Base-by-base conservation (phyloP, 1,140 invertebrate species). In the Probaryconus sp. region DNA sequence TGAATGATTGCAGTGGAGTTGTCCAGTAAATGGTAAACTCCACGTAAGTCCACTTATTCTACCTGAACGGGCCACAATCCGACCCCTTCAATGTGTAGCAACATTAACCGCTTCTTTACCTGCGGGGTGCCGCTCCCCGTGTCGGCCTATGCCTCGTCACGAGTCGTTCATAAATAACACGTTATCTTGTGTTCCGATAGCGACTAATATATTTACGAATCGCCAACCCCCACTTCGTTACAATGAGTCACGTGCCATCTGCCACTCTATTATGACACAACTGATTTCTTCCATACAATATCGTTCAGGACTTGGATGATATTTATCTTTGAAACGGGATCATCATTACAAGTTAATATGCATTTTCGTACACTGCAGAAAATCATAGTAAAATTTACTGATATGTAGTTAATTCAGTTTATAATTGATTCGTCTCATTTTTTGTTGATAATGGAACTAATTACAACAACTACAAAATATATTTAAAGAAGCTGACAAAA, bases 211-310 rank as follows among this genome's bases (percentile, higher is more conserved):
- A 87, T 86, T 87, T 86, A 87, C 76, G 79, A 83, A 82, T 75
- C 65, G 50, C 42, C 40, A 21, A 61, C 37, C 53, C 67, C 33
- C 17, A 16, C 60, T 45, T 37, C 20, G 10, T 43, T 35, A 50
- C 21, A 55, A 53, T 86, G 84, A 86, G 83, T 87, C 84, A 87
- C 84, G 84, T 86, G 83, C 84, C 86, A 87, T 87, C 86, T 87
- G 85, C 81, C 81, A 79, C 45, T 80, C 67, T 83, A 84, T 87
- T 84, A 83, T 84, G 71, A 82, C 74, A 79, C 63, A 63, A 81
- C 60, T 77, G 65, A 77, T 79, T 80, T 80, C 65, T 55, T 56
- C 26, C 21, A 31, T 26, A 5, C 10, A 10, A 28, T 31, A 28
- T 14, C 17, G 64, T 71, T 45, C 56, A n/a, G 16, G 13, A 38